Evolutionary conservation across 1,140 invertebrate species (phyloP).

Genomic region (Lysiphlebus fabarum): DNA sequence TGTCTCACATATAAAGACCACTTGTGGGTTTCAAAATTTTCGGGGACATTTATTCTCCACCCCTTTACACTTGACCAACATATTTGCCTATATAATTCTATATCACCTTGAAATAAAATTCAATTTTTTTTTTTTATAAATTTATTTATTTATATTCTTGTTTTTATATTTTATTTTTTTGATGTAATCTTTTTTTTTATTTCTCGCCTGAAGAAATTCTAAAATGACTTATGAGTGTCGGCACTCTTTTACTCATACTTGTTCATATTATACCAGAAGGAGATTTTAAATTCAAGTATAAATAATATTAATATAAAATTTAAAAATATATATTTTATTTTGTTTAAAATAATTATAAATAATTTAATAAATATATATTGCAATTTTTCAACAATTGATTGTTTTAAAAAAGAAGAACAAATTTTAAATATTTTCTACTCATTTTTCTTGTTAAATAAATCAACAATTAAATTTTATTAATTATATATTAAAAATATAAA

Average conservation of each 20-base stretch:
- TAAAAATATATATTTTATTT: no score
- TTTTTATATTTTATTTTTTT: conserved; percentile 14
- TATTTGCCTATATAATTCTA: not conserved
- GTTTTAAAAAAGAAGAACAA: no score
- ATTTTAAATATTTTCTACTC: no score
- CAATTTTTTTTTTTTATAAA: not conserved
- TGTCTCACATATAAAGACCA: conserved; percentile 16
- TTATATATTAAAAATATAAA: no score
- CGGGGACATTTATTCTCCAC: conserved; percentile 25
- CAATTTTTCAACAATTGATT: no score
- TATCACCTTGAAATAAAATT: not conserved
- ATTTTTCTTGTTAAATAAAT: no score
- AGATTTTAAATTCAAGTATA: conserved; percentile 1
- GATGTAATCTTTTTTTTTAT: conserved; percentile 15
- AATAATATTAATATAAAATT: not conserved
- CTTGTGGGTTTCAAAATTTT: conserved; percentile 34
- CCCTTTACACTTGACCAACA: conserved; percentile 4
- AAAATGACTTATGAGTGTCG: conserved; percentile 29
- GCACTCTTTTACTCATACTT: conserved; percentile 23
- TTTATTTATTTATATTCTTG: conserved; percentile 5
- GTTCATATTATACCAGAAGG: not conserved
- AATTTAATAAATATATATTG: no score
- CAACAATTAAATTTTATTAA: no score
- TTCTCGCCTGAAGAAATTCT: conserved; percentile 22
- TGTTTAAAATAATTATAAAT: no score